These are phyloP conservation scores for Semnopithecus entellus DNA, from an alignment of 2,113 vertebrate genomes.

Conservation along the genomic window DNA sequence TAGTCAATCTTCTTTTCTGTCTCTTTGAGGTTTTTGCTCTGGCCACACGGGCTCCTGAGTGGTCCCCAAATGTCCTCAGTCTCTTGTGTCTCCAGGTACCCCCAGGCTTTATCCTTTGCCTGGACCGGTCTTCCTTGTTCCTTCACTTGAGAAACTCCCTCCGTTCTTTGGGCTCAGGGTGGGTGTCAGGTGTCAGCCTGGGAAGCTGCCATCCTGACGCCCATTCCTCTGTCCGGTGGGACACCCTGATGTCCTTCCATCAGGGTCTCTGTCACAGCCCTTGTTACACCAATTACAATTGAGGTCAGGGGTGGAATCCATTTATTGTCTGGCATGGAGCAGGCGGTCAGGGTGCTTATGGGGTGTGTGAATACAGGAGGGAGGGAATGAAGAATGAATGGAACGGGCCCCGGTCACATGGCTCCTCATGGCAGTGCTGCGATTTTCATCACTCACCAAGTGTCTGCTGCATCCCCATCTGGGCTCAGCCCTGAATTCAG, in stretches of 20 bases:
- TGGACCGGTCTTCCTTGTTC: background rate
- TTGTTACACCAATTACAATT: rapidly evolving
- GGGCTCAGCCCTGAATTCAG: background rate
- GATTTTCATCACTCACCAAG: background rate
- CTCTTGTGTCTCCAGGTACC: too few relatives aligned
- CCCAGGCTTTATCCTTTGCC: background rate
- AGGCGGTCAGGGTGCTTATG: background rate
- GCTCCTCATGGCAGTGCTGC: background rate
- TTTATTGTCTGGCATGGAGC: background rate
- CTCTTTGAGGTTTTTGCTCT: background rate
- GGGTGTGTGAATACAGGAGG: background rate
- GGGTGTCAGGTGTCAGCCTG: background rate
- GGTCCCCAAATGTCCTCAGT: background rate
- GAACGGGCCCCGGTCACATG: rapidly evolving
- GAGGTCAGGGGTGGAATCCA: rapidly evolving
- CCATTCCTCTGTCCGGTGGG: rapidly evolving
- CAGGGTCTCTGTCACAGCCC: background rate
- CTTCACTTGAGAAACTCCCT: background rate
- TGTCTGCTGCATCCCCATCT: background rate
- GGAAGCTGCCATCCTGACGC: background rate
- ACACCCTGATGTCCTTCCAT: rapidly evolving
- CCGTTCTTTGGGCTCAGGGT: background rate
- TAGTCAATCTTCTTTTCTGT: background rate
- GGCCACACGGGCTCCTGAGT: too few relatives aligned
- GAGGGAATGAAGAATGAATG: background rate